Conservation (phyloP, 2,113 vertebrate species). For the Semnornis frantzii region DNA sequence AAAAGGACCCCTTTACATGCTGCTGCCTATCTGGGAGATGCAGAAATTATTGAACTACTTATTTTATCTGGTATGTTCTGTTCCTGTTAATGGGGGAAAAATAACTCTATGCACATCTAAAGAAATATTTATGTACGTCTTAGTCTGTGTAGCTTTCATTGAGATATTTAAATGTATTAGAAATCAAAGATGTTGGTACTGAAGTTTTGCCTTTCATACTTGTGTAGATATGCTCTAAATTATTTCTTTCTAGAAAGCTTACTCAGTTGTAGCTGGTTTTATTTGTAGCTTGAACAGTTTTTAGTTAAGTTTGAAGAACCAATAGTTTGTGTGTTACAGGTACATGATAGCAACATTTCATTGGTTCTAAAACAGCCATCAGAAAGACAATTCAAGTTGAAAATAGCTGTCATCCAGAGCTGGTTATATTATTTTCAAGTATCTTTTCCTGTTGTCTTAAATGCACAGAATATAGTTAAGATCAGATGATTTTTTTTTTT, state of each 20-base stretch:
- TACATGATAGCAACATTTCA: background rate
- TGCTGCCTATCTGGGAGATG: conserved; percentile 97
- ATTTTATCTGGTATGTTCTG: conserved; percentile 93
- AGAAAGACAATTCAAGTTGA: background rate
- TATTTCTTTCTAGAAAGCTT: background rate
- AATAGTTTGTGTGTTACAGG: background rate
- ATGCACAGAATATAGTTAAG: background rate
- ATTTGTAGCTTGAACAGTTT: background rate
- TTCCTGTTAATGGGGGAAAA: conserved; percentile 52
- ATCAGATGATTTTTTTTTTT: background rate
- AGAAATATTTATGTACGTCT: conserved; percentile 31
- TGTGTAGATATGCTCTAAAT: background rate
- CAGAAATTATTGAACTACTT: conserved; percentile 98
- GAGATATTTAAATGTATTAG: conserved; percentile 31
- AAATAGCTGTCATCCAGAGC: background rate
- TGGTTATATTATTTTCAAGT: background rate
- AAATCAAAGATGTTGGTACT: background rate
- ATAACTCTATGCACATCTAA: background rate
- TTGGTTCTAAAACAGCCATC: background rate
- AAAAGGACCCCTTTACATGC: conserved; percentile 98
- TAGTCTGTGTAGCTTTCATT: conserved; percentile 2
- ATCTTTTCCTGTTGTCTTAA: background rate
- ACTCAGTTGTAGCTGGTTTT: background rate
- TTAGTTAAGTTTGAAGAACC: background rate
- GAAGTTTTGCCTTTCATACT: conserved; percentile 3